Base-by-base conservation (phyloP, 2,797 vertebrate species). In the Aeoliscus strigatus region DNA sequence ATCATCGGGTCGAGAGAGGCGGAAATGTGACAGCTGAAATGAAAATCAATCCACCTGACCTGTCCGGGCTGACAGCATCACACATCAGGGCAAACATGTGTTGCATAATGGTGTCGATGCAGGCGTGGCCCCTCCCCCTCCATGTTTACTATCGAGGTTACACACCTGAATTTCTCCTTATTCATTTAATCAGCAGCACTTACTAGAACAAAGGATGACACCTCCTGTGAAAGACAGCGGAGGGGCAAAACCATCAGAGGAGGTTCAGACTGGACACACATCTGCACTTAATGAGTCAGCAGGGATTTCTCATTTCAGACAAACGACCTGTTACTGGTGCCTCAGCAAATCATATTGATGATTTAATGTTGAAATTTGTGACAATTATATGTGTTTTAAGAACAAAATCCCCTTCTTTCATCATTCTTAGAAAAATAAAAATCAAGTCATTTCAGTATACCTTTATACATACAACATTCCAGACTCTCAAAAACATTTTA, bases 231-330 rank as follows among this genome's bases (percentile, higher is more conserved):
- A 70, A 72, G 63, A 67, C 42, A 65, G 60, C 36, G 10, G 37
- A 49, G 70, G 41, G 66, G 52, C 62, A 67, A 60, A n/a, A 73
- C 54, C 67, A 71, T 57, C 42, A 17, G 35, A 66, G 9, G 39
- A n/a, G n/a, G n/a, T n/a, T n/a, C n/a, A n/a, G n/a, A n/a, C n/a
- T n/a, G n/a, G n/a, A 33, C 33, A 46, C 57, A 47, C 35, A 27
- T 38, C 15, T 18, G 1, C 3, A 35, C 45, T 12, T n/a, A 50
- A 66, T 44, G 49, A n/a, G 76, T 78, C 61, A 62, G 40, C 68
- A 83, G 78, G 59, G 70, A 81, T 69, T 85, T 77, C 70, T 84
- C 70, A 81, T 82, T 79, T 80, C 74, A 78, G 60, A 70, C 70
- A 73, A 72, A 70, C 63, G 69, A 80, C 64, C 73, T 55, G 60